These are phyloP conservation scores for Calephelis perditalis DNA, from an alignment of 2,888 invertebrate genomes.

Conservation along the genomic window DNA sequence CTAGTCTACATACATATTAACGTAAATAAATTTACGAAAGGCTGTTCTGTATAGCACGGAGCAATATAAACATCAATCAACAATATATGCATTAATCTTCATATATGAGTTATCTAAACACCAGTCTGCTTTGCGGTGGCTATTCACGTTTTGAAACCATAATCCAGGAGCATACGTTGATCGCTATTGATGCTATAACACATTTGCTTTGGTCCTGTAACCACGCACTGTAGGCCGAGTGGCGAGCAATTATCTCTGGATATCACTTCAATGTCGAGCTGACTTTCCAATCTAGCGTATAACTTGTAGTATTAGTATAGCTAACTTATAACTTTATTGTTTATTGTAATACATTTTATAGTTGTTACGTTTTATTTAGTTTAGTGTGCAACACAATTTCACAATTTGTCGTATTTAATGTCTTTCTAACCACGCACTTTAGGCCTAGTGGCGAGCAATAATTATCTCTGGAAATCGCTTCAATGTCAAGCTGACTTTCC, in stretches of 20 bases:
- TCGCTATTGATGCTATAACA: constrained; percentile 47
- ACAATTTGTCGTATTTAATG: no score
- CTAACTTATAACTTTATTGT: no score
- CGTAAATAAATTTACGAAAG: no score
- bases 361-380: no score
- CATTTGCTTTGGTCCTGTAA: constrained; percentile 48
- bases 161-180: constrained; percentile 30
- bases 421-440: constrained; percentile 30
- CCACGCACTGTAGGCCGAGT: constrained; percentile 40
- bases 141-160: constrained; percentile 24
- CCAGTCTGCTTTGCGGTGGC: constrained; percentile 19
- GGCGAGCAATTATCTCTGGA: constrained; percentile 43
- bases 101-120: constrained; percentile 3
- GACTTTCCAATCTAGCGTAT: not conserved
- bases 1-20: no score
- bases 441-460: constrained; percentile 41
- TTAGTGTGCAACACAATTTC: no score
- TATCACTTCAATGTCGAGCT: constrained; percentile 8
- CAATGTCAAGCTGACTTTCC: constrained; percentile 1
- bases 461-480: constrained; percentile 36
- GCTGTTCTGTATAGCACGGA: no score
- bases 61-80: no score
- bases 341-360: no score
- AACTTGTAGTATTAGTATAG: no score
- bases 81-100: no score